phyloP scores from a whole-genome alignment of 2,888 invertebrate species.

The Melanotus villosus region DNA sequence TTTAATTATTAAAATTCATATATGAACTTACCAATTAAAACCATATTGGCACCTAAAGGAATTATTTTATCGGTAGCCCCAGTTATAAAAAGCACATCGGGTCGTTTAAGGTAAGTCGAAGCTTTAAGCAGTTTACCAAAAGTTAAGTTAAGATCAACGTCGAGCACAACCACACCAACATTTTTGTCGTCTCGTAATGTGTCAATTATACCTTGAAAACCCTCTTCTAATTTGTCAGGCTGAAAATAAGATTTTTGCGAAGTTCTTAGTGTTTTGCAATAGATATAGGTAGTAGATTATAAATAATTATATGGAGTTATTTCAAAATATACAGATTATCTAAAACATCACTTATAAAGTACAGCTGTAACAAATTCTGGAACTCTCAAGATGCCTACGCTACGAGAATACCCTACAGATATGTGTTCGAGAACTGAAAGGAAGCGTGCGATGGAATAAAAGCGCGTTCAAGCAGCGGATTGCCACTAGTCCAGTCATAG shows the following conservation, averaged over 20 bases:
- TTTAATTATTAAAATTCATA: no score
- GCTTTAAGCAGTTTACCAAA: slow-evolving; percentile 71
- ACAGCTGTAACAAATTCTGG: no score
- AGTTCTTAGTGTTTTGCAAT: neutral
- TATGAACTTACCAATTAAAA: slow-evolving; percentile 66
- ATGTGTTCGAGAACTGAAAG: no score
- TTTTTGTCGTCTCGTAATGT: slow-evolving; percentile 65
- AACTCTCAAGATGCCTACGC: no score
- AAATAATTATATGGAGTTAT: neutral
- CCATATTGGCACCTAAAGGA: slow-evolving; percentile 61
- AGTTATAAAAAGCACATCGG: slow-evolving; percentile 70
- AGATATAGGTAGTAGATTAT: no score
- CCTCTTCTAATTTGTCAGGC: slow-evolving; percentile 42
- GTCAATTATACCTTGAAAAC: slow-evolving; percentile 29
- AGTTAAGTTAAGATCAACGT: slow-evolving; percentile 70
- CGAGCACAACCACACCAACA: slow-evolving; percentile 73
- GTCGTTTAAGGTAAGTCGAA: slow-evolving; percentile 67
- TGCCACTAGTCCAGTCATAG: no score
- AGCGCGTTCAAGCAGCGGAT: no score
- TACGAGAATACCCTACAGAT: no score
- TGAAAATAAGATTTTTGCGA: neutral
- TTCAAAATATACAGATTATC: neutral
- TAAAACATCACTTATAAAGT: no score
- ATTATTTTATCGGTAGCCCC: slow-evolving; percentile 70
- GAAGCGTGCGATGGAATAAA: no score